A percentile compares a stretch with the other conserved stretches of the same genome.
Evolutionary conservation across 2,888 invertebrate genomes (phyloP).

Genomic region (Agonum fuliginosum): DNA sequence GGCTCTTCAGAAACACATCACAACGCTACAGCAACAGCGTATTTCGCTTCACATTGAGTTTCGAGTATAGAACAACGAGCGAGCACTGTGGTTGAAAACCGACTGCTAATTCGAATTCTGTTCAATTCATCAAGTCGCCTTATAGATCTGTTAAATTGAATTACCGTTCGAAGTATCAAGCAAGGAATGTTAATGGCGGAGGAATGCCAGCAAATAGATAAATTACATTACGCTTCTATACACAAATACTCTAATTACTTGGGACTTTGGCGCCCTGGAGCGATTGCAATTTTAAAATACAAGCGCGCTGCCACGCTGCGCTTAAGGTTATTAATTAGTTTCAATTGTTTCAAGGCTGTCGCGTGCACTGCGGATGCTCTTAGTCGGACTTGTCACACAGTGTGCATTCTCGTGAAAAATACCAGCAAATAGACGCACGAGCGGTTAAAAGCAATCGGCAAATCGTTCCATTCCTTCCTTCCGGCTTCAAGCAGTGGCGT

Average conservation of each 20-base stretch:
- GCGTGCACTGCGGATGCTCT: slow-evolving; percentile 9
- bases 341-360: slow-evolving; percentile 37
- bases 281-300: slow-evolving; percentile 23
- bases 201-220: slow-evolving; percentile 52
- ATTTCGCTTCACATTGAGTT: neutral
- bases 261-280: neutral
- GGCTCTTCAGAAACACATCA: neutral
- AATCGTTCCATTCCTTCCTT: neutral
- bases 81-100: slow-evolving; percentile 23
- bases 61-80: too few species aligned
- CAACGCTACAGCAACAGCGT: neutral
- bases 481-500: too few species aligned
- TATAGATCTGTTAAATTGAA: slow-evolving; percentile 51
- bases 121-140: slow-evolving; percentile 49
- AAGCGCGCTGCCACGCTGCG: slow-evolving; percentile 1
- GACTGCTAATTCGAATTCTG: slow-evolving; percentile 47
- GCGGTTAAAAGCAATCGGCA: slow-evolving; percentile 2
- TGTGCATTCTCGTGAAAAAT: neutral
- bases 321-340: slow-evolving; percentile 41
- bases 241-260: slow-evolving; percentile 49
- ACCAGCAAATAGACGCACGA: neutral
- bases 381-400: neutral
- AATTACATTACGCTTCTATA: slow-evolving; percentile 51
- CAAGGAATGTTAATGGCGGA: slow-evolving; percentile 48
- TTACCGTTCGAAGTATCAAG: slow-evolving; percentile 48